These are phyloP conservation scores for Caiman crocodilus DNA, from an alignment of 2,797 vertebrate genomes.

Conservation along the genomic window DNA sequence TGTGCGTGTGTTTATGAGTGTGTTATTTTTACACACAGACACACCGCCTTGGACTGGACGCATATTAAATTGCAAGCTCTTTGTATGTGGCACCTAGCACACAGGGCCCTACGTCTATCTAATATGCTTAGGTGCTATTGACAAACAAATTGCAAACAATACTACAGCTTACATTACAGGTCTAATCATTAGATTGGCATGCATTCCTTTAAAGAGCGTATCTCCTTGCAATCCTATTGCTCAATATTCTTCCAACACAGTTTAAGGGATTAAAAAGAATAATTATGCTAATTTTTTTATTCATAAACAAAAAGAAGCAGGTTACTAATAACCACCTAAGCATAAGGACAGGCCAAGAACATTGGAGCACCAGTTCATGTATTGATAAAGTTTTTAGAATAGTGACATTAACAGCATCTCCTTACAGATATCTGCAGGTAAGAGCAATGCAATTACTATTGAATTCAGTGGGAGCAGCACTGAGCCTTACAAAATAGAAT, in stretches of 20 bases:
- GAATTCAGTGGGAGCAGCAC: constrained; percentile 38
- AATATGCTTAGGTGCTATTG: constrained; percentile 20
- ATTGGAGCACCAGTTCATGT: constrained; percentile 56
- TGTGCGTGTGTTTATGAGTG: no score
- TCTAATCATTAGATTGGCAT: neutral
- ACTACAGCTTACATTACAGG: constrained; percentile 37
- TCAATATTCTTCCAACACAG: constrained; percentile 8
- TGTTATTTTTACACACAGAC: neutral
- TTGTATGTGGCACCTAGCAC: constrained; percentile 13
- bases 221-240: constrained; percentile 2
- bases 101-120: neutral
- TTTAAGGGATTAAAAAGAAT: constrained; percentile 42
- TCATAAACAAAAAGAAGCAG: neutral
- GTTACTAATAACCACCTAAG: constrained; percentile 35
- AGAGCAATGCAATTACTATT: constrained; percentile 65
- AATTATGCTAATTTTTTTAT: constrained; percentile 25
- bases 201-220: neutral
- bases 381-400: constrained; percentile 56
- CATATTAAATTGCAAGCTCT: constrained; percentile 35
- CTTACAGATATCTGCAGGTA: constrained; percentile 60
- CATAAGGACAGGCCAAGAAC: constrained; percentile 31
- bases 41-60: neutral
- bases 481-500: constrained; percentile 58
- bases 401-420: constrained; percentile 61
- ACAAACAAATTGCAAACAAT: constrained; percentile 44